These are phyloP conservation scores for Geophilus truncorum DNA, from an alignment of 2,888 invertebrate species.

Conservation along the genomic window DNA sequence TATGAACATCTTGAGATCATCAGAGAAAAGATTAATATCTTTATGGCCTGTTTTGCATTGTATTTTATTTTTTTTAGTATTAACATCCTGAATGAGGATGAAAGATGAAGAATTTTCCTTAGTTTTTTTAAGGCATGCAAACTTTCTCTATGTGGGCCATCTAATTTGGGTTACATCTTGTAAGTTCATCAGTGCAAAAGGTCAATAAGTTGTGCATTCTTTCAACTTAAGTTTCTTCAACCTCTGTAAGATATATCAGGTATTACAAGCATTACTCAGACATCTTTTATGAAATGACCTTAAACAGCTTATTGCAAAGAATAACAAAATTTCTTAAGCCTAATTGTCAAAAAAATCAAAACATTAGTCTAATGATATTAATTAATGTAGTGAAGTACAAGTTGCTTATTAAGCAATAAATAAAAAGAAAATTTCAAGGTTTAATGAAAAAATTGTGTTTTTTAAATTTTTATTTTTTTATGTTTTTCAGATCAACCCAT, in stretches of 20 bases:
- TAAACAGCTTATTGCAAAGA: too few species aligned
- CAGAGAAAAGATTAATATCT: not conserved
- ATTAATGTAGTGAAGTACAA: too few species aligned
- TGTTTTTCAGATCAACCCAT: not conserved
- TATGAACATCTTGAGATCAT: not conserved
- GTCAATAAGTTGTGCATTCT: not conserved
- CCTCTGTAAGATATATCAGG: too few species aligned
- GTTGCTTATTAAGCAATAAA: too few species aligned
- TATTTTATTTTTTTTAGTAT: not conserved
- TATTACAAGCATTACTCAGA: not conserved
- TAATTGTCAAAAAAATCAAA: too few species aligned
- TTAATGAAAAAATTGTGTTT: not conserved
- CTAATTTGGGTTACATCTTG: not conserved
- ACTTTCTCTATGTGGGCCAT: conserved; percentile 7
- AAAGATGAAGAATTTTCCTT: not conserved
- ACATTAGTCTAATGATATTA: too few species aligned
- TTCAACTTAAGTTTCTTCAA: not conserved
- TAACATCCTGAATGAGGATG: not conserved
- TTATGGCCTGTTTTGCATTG: not conserved
- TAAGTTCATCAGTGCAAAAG: conserved; percentile 15
- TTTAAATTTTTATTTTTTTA: not conserved
- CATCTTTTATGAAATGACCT: not conserved
- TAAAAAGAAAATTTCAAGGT: not conserved
- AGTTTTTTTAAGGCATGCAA: not conserved
- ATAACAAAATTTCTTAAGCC: too few species aligned